Base-by-base conservation (phyloP, 2,888 invertebrate species). In the Amblyjoppa fuscipennis region DNA sequence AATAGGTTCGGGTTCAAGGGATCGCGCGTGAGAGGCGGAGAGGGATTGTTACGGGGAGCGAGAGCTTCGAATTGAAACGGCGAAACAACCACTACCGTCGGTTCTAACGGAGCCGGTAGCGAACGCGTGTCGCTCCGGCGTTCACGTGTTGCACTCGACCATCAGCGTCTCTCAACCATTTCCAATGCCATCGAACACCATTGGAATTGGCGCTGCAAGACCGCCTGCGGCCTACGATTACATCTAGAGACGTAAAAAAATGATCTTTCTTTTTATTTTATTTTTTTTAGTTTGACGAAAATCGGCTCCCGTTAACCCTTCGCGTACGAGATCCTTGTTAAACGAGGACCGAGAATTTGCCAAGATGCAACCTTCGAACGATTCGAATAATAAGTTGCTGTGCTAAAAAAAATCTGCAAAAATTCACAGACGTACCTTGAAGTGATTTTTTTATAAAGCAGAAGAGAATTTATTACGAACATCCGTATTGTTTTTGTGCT, bases 101-200 rank as follows among this genome's bases (percentile, higher is more conserved):
- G 64, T 20, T 20, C 51, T 51, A 53, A 66, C 76, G 34, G 20
- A 66, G 66, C 64, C 49, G 34, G 11, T 64, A 61, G 49, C 64
- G 28, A 74, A n/a, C 41, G 64, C 11, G 61, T 75, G 59, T 59
- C 59, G 28, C 20, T 28, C 61, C 45, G 59, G 64, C 51, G 49
- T 75, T 79, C 81, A 71, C 78, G 78, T 64, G 75, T 77, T 84
- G 49, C 81, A 76, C 76, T 80, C 76, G 79, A 68, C 34, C 53
- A 38, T 71, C 70, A 77, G 76, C 80, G 76, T 75, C 51, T 75
- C 80, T 80, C 76, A 64, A 75, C 64, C 34, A 25, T 59, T 59
- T 28, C 28, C 59, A 28, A 59, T 59, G 13, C 13, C 1, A 28
- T 25, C 28, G 59, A 28, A 28, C 11, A 13, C 59, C 28, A 28